These are phyloP conservation scores for Thereva unica DNA, from an alignment of 2,888 invertebrate genomes.

Conservation along the genomic window DNA sequence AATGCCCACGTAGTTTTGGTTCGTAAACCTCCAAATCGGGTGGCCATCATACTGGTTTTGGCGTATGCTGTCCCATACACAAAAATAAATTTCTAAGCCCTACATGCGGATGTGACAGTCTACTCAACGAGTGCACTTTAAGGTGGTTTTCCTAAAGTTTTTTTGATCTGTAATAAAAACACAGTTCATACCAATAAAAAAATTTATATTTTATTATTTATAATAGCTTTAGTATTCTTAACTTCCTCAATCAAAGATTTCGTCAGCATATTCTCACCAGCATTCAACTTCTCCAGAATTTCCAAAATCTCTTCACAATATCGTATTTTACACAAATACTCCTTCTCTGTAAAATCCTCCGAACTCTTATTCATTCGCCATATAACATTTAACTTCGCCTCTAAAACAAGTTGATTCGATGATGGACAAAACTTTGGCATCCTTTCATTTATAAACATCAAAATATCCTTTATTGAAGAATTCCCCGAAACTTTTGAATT, in stretches of 20 bases:
- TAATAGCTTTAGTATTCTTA: constrained; percentile 32
- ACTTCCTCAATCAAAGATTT: constrained; percentile 54
- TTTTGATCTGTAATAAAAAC: no score
- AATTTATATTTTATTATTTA: not conserved
- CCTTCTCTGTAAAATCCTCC: constrained; percentile 51
- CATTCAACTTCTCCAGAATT: constrained; percentile 53
- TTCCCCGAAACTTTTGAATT: constrained; percentile 52
- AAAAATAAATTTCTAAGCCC: no score
- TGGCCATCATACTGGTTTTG: no score
- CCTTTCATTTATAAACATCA: constrained; percentile 54
- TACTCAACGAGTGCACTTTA: no score
- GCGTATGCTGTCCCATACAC: no score
- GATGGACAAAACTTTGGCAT: constrained; percentile 55
- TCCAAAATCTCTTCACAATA: constrained; percentile 56
- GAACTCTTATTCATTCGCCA: constrained; percentile 54
- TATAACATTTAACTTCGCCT: constrained; percentile 57
- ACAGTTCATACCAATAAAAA: no score
- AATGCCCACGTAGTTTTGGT: no score
- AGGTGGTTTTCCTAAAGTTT: no score
- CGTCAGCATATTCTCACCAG: constrained; percentile 56
- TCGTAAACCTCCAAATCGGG: no score
- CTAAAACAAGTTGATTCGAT: constrained; percentile 55
- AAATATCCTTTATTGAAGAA: constrained; percentile 52
- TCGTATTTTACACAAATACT: constrained; percentile 51
- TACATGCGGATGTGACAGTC: no score